Percentiles rank a stretch among this genome's conserved stretches.
phyloP scores from a whole-genome alignment of 2,113 vertebrate species.

The Loxodonta africana region DNA sequence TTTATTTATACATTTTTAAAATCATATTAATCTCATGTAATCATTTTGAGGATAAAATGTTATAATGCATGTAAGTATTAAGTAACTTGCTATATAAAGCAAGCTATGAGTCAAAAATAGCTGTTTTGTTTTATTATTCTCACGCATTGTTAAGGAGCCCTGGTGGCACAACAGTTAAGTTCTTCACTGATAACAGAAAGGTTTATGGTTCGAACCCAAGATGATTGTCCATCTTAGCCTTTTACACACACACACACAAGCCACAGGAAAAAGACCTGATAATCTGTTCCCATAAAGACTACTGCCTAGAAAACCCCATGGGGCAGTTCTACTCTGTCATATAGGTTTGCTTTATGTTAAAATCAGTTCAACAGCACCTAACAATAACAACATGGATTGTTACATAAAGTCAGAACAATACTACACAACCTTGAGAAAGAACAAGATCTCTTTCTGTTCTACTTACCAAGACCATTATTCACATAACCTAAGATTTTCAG shows the following conservation, averaged over 20 bases:
- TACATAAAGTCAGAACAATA: neutral
- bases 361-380: no score
- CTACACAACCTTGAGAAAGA: neutral
- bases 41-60: neutral
- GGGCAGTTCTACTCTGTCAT: no score
- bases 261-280: neutral
- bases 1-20: neutral
- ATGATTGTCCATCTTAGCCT: neutral
- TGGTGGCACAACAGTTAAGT: neutral
- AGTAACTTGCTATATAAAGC: neutral
- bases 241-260: neutral
- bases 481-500: neutral
- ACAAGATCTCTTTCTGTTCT: neutral
- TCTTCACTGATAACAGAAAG: neutral
- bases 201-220: neutral
- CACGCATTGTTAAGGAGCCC: neutral
- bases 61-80: neutral
- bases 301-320: neutral
- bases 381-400: neutral
- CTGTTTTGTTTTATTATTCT: neutral
- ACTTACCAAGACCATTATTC: neutral
- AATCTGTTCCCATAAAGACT: neutral
- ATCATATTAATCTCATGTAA: neutral
- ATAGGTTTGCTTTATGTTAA: no score
- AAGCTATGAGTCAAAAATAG: neutral